Conservation (phyloP, 2,888 invertebrate species). For the Phaonia tiefii region DNA sequence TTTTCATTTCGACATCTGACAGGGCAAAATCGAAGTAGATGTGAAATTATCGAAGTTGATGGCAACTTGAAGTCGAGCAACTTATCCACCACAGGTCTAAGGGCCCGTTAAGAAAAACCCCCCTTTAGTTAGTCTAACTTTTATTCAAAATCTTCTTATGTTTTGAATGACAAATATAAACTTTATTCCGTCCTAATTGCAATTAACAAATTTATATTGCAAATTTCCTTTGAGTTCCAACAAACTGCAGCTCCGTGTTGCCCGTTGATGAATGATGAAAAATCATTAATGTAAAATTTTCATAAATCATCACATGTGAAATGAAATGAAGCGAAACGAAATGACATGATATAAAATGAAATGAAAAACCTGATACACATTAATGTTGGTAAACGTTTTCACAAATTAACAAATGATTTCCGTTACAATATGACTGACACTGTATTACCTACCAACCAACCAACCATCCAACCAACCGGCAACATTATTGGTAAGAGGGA, state of each 20-base stretch:
- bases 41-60: no score
- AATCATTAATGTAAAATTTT: conserved; percentile 19
- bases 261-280: conserved; percentile 5
- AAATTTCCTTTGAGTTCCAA: conserved; percentile 5
- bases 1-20: no score
- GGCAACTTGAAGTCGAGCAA: no score
- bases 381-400: conserved; percentile 64
- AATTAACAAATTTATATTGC: conserved; percentile 1
- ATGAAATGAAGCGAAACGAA: conserved; percentile 47
- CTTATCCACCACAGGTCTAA: no score
- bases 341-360: not conserved
- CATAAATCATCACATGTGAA: conserved; percentile 59
- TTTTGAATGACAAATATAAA: no score
- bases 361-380: conserved; percentile 60
- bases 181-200: not conserved
- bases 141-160: no score
- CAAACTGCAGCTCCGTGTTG: not conserved
- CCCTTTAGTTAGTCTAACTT: no score
- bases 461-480: conserved; percentile 40
- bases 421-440: conserved; percentile 64
- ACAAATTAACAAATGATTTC: conserved; percentile 67
- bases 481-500: no score
- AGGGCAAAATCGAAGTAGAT: no score
- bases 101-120: no score
- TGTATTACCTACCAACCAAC: conserved; percentile 5